Conservation (phyloP, 2,113 vertebrate genomes). For the Thunnus maccoyii region DNA sequence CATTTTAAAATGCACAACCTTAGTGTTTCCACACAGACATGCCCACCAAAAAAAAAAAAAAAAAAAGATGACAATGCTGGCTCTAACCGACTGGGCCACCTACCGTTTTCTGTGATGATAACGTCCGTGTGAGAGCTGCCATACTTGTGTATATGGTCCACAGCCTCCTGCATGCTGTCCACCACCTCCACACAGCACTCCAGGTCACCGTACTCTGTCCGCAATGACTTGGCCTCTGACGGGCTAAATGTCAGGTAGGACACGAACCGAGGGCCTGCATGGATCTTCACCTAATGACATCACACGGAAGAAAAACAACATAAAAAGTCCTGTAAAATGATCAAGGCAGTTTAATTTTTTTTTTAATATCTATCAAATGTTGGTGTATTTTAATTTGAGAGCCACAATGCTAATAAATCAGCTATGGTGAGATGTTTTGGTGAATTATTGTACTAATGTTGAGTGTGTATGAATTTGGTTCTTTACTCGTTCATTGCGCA, state of each 20-base stretch:
- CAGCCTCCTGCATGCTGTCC: constrained; percentile 91
- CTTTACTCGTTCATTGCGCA: constrained; percentile 91
- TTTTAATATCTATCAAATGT: too few relatives aligned
- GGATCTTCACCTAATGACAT: constrained; percentile 92
- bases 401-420: neutral
- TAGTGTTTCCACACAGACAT: too few relatives aligned
- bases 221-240: constrained; percentile 93
- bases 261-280: constrained; percentile 94
- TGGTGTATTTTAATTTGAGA: too few relatives aligned
- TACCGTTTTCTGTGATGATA: constrained; percentile 96
- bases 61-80: neutral
- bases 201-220: constrained; percentile 94
- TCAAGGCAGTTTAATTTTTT: too few relatives aligned
- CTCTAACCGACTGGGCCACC: constrained; percentile 38
- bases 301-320: neutral
- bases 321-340: neutral
- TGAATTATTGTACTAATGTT: neutral
- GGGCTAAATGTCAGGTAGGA: constrained; percentile 97
- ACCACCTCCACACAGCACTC: constrained; percentile 98
- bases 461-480: neutral
- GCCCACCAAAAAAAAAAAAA: too few relatives aligned
- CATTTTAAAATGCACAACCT: neutral
- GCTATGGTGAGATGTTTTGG: neutral
- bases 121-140: constrained; percentile 98
- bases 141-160: constrained; percentile 97